Evolutionary conservation across 92 coral and sea anemone genomes (phyloP), one percentile per base, ranked within the genome.

Genomic region (Palythoa grandiflora): DNA sequence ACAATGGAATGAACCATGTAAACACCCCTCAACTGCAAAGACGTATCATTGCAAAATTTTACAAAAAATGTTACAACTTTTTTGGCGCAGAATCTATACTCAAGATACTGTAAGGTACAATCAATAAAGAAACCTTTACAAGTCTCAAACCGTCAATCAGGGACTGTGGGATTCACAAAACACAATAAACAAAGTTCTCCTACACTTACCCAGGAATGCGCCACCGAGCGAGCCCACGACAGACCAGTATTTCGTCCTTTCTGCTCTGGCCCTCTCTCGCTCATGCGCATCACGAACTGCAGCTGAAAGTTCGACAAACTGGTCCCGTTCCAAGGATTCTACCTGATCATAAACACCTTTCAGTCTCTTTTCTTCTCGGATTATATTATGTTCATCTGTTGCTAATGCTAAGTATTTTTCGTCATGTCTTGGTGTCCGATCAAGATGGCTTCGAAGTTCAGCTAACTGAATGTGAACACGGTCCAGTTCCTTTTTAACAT

Each of bases 231-330:
- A 97, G 11, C 98, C 99, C 83, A 97, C 87, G 47, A 97, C 94
- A 10, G 99, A 97, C 99, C 99, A 97, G 85, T 97, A 93, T 84
- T 97, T 97, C 7, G 99, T 97, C 75, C 99, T 91, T 77, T 97
- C 99, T 2, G 97, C 99, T 76, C 99, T 88, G 14, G 94, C 93
- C 70, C 99, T 91, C 85, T 97, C 99, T 57, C 87, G 93, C 89
- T 97, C 99, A 57, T 97, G 99, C 19, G 99, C 92, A 80, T 91
- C 96, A 70, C 99, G 91, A 15, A 97, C 97, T 6, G 95, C 90
- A 14, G 93, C 98, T 6, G 99, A 97, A 38, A 97, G 89, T 35
- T 91, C 85, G 1, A 96, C 96, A 88, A 97, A 97, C 74, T 91
- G 96, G 73, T 97, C 99, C 36, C 99, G 90, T 75, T 97, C 99